Evolutionary conservation across 2,113 vertebrate genomes (phyloP).

Genomic region (Saguinus imperator): DNA sequence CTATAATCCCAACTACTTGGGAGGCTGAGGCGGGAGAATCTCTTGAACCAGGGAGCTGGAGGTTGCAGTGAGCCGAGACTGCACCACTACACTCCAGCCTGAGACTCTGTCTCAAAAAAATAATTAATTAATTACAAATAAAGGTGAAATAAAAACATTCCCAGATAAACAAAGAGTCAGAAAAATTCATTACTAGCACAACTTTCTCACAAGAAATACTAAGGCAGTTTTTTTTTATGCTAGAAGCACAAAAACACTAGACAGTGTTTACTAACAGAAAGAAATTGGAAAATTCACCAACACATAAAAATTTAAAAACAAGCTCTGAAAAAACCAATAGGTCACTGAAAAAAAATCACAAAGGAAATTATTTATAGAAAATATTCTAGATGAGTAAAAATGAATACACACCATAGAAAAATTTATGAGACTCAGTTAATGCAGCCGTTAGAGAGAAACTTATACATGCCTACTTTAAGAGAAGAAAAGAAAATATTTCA

Average conservation of each 20-base stretch:
- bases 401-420: not conserved
- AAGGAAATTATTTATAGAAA: not conserved
- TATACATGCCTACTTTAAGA: not conserved
- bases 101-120: too few relatives aligned
- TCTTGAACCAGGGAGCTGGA: too few relatives aligned
- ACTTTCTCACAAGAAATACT: not conserved
- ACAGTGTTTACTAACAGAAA: not conserved
- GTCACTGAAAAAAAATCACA: not conserved
- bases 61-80: too few relatives aligned
- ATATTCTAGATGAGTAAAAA: not conserved
- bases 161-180: not conserved
- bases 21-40: too few relatives aligned
- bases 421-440: not conserved
- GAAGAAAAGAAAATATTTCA: not conserved
- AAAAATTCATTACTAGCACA: not conserved
- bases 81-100: too few relatives aligned
- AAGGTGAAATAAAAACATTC: not conserved
- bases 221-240: not conserved
- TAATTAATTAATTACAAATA: not conserved
- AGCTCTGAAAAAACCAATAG: not conserved
- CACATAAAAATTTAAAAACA: not conserved
- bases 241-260: not conserved
- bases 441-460: not conserved
- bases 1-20: too few relatives aligned
- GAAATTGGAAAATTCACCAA: not conserved